Evolutionary conservation across 1,140 invertebrate genomes (phyloP).

Genomic region (Penaeus chinensis): DNA sequence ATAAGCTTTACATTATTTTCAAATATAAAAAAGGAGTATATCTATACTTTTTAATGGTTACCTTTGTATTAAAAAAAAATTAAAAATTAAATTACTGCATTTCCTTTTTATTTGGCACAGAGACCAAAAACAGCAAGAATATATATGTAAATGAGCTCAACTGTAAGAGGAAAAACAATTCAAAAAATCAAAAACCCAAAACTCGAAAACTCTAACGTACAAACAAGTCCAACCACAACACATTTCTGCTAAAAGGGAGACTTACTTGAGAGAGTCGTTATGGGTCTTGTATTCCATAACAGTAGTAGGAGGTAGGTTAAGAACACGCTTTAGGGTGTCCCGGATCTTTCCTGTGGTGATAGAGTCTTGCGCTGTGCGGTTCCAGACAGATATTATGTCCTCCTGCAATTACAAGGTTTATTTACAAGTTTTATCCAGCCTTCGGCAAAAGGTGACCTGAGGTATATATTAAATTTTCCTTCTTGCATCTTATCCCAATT

Average conservation of each 20-base stretch:
- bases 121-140: too few species aligned
- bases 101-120: too few species aligned
- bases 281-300: slow-evolving; percentile 98
- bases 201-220: background rate
- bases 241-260: background rate
- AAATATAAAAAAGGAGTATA: too few species aligned
- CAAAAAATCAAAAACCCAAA: background rate
- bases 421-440: too few species aligned
- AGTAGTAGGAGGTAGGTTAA: slow-evolving; percentile 92
- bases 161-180: background rate
- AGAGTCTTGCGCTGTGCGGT: slow-evolving; percentile 90
- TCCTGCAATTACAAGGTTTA: slow-evolving; percentile 75
- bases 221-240: background rate
- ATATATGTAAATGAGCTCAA: too few species aligned
- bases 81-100: too few species aligned
- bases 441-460: too few species aligned
- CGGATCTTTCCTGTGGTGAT: slow-evolving; percentile 89
- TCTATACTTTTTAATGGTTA: too few species aligned
- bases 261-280: slow-evolving; percentile 82
- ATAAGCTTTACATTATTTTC: background rate
- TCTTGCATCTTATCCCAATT: too few species aligned
- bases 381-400: slow-evolving; percentile 98
- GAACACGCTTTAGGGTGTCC: slow-evolving; percentile 91
- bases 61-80: too few species aligned
- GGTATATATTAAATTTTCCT: too few species aligned